These are phyloP conservation scores for Siniperca obscura DNA, from an alignment of 2,797 vertebrate species.

Conservation along the genomic window DNA sequence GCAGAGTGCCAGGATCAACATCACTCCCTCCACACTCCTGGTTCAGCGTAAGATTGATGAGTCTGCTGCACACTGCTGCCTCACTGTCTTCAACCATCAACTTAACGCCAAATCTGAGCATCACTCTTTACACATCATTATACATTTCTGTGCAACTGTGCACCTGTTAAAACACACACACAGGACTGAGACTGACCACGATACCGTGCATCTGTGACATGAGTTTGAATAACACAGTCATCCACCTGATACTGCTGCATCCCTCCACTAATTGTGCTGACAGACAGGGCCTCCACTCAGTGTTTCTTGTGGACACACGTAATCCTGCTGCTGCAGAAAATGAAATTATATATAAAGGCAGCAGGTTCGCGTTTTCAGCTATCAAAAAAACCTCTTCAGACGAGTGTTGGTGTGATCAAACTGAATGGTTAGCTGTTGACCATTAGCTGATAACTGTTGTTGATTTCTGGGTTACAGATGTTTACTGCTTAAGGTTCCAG, in stretches of 20 bases:
- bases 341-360: slow-evolving; percentile 57
- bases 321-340: slow-evolving; percentile 40
- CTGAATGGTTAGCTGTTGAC: slow-evolving; percentile 33
- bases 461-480: slow-evolving; percentile 59
- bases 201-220: slow-evolving; percentile 23
- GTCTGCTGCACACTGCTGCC: slow-evolving; percentile 52
- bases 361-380: slow-evolving; percentile 18
- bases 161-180: slow-evolving; percentile 63
- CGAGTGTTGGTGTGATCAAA: slow-evolving; percentile 42
- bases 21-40: slow-evolving; percentile 49
- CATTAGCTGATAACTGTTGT: slow-evolving; percentile 28
- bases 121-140: slow-evolving; percentile 60
- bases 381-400: slow-evolving; percentile 34
- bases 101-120: slow-evolving; percentile 53
- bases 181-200: not conserved
- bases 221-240: slow-evolving; percentile 43
- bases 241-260: slow-evolving; percentile 52
- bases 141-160: slow-evolving; percentile 32
- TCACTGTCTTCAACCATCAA: slow-evolving; percentile 48
- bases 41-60: slow-evolving; percentile 64
- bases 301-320: slow-evolving; percentile 30
- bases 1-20: slow-evolving; percentile 74
- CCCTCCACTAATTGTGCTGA: slow-evolving; percentile 35
- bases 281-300: slow-evolving; percentile 26
- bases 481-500: slow-evolving; percentile 49